These are phyloP conservation scores for Ailuropoda melanoleuca DNA, from an alignment of 2,113 vertebrate species.

Conservation along the genomic window DNA sequence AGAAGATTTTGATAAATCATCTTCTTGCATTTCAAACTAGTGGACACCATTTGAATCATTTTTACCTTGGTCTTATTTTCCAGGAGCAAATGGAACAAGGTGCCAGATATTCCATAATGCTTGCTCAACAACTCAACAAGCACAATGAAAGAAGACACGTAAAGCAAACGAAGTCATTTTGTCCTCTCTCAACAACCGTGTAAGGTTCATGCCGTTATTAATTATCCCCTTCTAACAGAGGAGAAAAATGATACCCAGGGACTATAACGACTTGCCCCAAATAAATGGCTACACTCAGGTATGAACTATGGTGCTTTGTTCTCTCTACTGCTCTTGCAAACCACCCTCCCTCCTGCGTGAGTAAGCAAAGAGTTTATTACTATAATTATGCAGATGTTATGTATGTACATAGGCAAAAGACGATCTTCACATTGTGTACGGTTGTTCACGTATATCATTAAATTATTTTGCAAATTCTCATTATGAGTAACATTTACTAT, in stretches of 20 bases:
- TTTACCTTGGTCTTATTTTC: not conserved
- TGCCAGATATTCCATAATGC: not conserved
- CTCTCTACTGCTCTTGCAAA: too few relatives aligned
- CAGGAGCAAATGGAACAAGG: not conserved
- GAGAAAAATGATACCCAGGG: not conserved
- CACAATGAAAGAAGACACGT: not conserved
- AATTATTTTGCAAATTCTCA: not conserved
- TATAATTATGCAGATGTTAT: not conserved
- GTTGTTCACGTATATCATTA: not conserved
- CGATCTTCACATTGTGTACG: not conserved
- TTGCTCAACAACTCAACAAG: not conserved
- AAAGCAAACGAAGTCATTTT: not conserved
- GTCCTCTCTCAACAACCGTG: not conserved
- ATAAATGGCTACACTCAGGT: not conserved
- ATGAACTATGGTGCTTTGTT: accelerated
- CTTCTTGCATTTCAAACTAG: not conserved
- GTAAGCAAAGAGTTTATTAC: not conserved
- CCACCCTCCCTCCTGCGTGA: not conserved
- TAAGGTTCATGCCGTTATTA: not conserved
- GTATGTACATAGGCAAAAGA: not conserved
- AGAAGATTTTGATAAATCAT: not conserved
- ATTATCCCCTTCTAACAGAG: not conserved
- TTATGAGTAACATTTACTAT: not conserved
- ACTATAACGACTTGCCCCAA: not conserved
- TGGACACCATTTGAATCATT: not conserved